Conservation (phyloP, 2,888 invertebrate genomes). For the Eupithecia tripunctaria region DNA sequence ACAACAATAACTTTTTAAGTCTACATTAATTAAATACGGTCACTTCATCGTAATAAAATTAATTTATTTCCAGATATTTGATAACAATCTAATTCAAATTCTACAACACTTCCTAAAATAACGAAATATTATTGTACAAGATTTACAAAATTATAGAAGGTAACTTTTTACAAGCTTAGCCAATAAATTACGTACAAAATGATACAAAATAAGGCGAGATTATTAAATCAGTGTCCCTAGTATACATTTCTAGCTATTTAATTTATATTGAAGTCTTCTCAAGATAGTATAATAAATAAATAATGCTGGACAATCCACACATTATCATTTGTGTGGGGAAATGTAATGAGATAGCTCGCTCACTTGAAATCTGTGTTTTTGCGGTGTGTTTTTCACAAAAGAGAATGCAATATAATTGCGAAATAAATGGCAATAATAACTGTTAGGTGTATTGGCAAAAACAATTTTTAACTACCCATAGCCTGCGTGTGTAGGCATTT, state of each 20-base stretch:
- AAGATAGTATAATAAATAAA: too few relatives aligned
- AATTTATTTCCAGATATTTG: constrained; percentile 73
- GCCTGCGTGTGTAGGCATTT: too few relatives aligned
- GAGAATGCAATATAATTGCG: too few relatives aligned
- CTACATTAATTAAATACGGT: background rate
- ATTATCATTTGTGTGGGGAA: too few relatives aligned
- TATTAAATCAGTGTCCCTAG: constrained; percentile 37
- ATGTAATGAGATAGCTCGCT: too few relatives aligned
- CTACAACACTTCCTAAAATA: constrained; percentile 58
- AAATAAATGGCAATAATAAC: too few relatives aligned
- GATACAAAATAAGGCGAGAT: constrained; percentile 48
- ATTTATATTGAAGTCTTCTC: background rate
- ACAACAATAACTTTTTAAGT: background rate
- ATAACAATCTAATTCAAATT: constrained; percentile 64
- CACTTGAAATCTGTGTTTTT: too few relatives aligned
- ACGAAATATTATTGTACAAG: constrained; percentile 62
- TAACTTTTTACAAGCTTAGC: constrained; percentile 69
- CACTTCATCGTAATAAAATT: constrained; percentile 61
- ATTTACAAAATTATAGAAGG: constrained; percentile 68
- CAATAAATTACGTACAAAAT: constrained; percentile 63
- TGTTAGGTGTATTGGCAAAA: too few relatives aligned
- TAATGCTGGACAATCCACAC: too few relatives aligned
- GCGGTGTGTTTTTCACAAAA: too few relatives aligned
- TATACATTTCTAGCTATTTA: constrained; percentile 9
- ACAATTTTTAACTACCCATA: too few relatives aligned